These are phyloP conservation scores for Forbesichthys agassizii DNA, from an alignment of 2,113 vertebrate genomes.

Conservation along the genomic window DNA sequence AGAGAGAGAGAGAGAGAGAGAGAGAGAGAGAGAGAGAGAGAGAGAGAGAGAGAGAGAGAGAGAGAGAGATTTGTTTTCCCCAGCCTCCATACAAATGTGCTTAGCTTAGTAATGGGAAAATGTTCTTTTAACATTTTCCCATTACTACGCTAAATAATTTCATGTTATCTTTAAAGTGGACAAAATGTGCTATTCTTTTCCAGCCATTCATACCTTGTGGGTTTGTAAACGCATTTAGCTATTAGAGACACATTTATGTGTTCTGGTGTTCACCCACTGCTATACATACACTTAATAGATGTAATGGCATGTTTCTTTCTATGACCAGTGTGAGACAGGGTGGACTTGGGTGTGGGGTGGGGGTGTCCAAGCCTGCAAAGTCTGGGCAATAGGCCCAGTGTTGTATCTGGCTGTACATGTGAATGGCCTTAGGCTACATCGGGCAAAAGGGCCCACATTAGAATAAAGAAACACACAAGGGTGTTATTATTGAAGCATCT, in stretches of 20 bases:
- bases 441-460: slow-evolving; percentile 55
- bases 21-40: background rate
- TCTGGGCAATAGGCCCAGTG: slow-evolving; percentile 63
- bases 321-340: slow-evolving; percentile 7
- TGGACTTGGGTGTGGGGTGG: slow-evolving; percentile 17
- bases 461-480: slow-evolving; percentile 1
- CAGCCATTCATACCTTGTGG: background rate
- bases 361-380: slow-evolving; percentile 33
- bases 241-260: background rate
- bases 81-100: background rate
- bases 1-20: too few species aligned
- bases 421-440: slow-evolving; percentile 67
- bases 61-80: background rate
- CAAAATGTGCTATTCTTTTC: background rate
- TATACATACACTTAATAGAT: slow-evolving; percentile 16
- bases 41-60: background rate
- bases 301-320: slow-evolving; percentile 20
- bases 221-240: background rate
- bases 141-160: background rate
- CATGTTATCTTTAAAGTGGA: too few species aligned
- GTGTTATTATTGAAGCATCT: slow-evolving; percentile 55
- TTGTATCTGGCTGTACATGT: slow-evolving; percentile 60
- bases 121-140: background rate
- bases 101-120: too few species aligned
- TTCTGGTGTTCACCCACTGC: background rate